A percentile compares a stretch with the other conserved stretches of the same genome.
Evolutionary conservation across 2,113 vertebrate genomes (phyloP).

Genomic region (Eudorcas thomsonii): DNA sequence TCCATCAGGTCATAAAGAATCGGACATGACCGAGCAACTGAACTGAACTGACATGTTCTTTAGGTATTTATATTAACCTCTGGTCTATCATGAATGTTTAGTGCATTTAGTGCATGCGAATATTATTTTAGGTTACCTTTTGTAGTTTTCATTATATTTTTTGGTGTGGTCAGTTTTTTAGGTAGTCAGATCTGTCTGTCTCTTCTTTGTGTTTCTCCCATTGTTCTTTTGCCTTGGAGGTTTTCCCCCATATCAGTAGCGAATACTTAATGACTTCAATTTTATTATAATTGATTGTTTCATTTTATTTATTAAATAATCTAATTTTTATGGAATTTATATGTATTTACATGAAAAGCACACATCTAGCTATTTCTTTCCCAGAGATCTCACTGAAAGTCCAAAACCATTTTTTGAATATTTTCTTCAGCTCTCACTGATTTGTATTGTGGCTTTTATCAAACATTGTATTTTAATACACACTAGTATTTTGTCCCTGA

Average conservation of each 20-base stretch:
- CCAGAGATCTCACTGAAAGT: background rate
- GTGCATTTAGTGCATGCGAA: background rate
- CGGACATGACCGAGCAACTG: background rate
- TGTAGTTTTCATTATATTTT: background rate
- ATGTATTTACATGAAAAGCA: background rate
- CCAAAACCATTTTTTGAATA: background rate
- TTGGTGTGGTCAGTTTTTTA: background rate
- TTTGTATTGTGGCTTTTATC: background rate
- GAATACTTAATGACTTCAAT: background rate
- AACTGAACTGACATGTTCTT: background rate
- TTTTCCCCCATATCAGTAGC: background rate
- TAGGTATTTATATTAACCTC: background rate
- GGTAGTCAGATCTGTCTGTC: background rate
- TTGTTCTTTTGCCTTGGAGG: background rate
- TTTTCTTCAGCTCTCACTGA: background rate
- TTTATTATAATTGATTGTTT: conserved; percentile 5
- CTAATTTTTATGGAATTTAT: background rate
- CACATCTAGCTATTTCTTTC: background rate
- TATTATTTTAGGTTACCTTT: background rate
- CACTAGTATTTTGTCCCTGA: background rate
- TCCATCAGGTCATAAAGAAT: fast-evolving
- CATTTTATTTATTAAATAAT: background rate
- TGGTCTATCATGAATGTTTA: background rate
- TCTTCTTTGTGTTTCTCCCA: background rate
- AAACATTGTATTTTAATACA: background rate